A percentile compares a stretch with the other conserved stretches of the same genome.
Evolutionary conservation across 2,797 vertebrate genomes (phyloP).

Genomic region (Catamblyrhynchus diadema): DNA sequence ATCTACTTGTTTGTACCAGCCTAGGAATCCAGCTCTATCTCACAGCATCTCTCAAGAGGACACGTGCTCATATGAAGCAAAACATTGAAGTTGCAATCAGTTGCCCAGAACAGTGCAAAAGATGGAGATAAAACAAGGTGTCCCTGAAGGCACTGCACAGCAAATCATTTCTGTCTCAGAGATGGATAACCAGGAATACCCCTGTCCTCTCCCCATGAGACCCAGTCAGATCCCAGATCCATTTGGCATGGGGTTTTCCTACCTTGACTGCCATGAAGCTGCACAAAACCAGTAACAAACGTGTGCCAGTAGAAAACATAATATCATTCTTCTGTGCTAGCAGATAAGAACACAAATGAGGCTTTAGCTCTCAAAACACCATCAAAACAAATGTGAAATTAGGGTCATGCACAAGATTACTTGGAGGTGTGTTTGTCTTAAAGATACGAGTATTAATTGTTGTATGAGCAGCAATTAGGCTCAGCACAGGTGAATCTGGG

Average conservation of each 20-base stretch:
- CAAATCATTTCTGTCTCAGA: neutral
- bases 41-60: neutral
- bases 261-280: neutral
- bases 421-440: neutral
- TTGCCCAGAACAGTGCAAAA: neutral
- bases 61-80: neutral
- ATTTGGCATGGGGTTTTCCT: neutral
- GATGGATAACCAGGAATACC: neutral
- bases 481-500: neutral
- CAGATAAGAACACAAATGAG: neutral
- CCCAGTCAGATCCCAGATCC: neutral
- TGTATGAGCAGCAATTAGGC: neutral
- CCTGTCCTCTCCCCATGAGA: neutral
- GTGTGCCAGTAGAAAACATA: neutral
- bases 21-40: slow-evolving; percentile 1
- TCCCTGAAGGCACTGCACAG: neutral
- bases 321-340: neutral
- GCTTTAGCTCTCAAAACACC: neutral
- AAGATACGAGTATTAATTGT: neutral
- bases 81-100: neutral
- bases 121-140: neutral
- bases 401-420: neutral
- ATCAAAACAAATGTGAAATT: neutral
- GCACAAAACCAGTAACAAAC: neutral
- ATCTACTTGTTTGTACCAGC: slow-evolving; percentile 32